Evolutionary conservation across 2,113 vertebrate genomes (phyloP).

Genomic region (Phalacrocorax brasilianus): DNA sequence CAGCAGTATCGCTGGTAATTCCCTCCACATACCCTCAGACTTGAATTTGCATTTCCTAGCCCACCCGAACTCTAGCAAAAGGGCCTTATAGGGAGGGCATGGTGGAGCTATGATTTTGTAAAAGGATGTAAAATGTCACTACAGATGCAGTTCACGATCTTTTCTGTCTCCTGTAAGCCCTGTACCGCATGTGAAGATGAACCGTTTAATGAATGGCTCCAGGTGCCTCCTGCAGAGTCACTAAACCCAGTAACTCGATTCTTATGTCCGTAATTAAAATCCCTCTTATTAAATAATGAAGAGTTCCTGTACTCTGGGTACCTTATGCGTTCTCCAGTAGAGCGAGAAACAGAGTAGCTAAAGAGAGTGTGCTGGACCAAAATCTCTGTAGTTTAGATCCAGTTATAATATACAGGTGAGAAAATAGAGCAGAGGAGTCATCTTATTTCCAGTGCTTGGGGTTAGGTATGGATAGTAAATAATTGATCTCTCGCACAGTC

Average conservation of each 20-base stretch:
- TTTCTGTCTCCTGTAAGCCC: background rate
- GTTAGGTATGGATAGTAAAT: background rate
- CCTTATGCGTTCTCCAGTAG: background rate
- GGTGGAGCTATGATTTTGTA: background rate
- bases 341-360: background rate
- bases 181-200: background rate
- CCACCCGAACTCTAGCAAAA: too few species aligned
- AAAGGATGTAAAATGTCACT: background rate
- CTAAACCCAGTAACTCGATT: background rate
- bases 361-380: background rate
- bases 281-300: conserved; percentile 54
- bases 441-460: background rate
- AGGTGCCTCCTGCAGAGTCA: conserved; percentile 3
- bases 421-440: background rate
- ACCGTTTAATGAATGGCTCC: background rate
- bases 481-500: background rate
- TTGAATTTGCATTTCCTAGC: background rate
- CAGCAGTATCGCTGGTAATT: accelerated
- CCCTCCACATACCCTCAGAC: background rate
- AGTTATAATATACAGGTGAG: background rate
- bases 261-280: conserved; percentile 29
- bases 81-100: background rate
- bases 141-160: background rate
- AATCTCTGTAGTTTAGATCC: background rate
- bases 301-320: background rate